These are phyloP conservation scores for Helicolenus hilgendorfi DNA, from an alignment of 2,797 vertebrate genomes.

Conservation along the genomic window DNA sequence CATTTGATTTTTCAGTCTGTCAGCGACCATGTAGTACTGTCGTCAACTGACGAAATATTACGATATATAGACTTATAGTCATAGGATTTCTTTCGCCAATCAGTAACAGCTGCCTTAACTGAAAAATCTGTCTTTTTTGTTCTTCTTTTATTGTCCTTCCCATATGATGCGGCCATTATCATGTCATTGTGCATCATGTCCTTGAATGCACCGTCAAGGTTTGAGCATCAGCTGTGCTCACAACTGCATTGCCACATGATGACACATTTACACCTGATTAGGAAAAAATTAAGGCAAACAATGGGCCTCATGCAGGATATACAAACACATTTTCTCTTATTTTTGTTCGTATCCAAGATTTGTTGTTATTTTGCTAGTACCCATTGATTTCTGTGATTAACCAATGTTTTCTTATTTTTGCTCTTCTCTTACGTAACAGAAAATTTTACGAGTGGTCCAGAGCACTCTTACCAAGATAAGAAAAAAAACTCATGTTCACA, in stretches of 20 bases:
- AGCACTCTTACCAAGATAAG: too few relatives aligned
- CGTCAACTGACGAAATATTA: background rate
- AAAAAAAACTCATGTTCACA: too few relatives aligned
- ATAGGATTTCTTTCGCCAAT: background rate
- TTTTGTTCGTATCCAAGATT: too few relatives aligned
- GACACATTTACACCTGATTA: background rate
- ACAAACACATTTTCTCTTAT: too few relatives aligned
- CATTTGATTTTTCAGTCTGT: too few relatives aligned
- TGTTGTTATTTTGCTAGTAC: too few relatives aligned
- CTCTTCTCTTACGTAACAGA: too few relatives aligned
- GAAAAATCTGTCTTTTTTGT: background rate
- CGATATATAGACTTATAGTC: background rate
- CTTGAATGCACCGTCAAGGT: background rate
- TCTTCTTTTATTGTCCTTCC: background rate
- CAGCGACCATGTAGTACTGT: too few relatives aligned
- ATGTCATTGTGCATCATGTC: background rate
- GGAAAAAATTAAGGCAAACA: background rate
- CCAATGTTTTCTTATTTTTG: too few relatives aligned
- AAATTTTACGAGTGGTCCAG: too few relatives aligned
- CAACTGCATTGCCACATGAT: background rate
- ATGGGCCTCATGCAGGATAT: too few relatives aligned
- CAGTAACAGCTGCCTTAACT: background rate
- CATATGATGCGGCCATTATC: background rate
- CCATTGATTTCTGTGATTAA: too few relatives aligned
- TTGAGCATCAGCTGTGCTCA: background rate